Conservation (phyloP, 2,797 vertebrate species). For the Odontamblyopus lacepedii region DNA sequence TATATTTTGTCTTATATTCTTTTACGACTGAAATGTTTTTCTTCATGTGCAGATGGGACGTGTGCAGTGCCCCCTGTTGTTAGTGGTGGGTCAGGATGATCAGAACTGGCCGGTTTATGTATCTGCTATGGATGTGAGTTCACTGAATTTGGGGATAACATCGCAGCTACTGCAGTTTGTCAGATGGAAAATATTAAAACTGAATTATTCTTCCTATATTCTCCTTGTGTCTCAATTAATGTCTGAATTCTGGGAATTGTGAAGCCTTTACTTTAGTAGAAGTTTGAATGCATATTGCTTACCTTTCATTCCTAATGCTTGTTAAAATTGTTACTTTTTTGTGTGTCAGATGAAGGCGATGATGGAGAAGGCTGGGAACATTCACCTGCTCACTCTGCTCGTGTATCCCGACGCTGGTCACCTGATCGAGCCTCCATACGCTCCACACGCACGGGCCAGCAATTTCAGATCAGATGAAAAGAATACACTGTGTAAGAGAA, state of each 20-base stretch:
- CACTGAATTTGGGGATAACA: background rate
- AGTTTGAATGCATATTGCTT: too few relatives aligned
- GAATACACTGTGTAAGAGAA: conserved; percentile 22
- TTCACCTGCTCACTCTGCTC: conserved; percentile 47
- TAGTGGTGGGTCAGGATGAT: conserved; percentile 77
- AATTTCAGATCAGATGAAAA: too few relatives aligned
- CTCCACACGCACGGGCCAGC: background rate
- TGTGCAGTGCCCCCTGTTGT: conserved; percentile 70
- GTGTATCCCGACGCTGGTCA: conserved; percentile 59
- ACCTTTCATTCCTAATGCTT: too few relatives aligned
- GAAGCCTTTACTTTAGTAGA: too few relatives aligned
- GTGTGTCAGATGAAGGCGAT: conserved; percentile 51
- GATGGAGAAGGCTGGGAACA: conserved; percentile 58
- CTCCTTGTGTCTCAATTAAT: too few relatives aligned
- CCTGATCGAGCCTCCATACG: conserved; percentile 38
- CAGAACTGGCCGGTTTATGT: conserved; percentile 71
- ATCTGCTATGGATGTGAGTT: conserved; percentile 75
- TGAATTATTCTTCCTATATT: too few relatives aligned
- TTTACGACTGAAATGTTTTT: background rate
- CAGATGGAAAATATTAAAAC: too few relatives aligned
- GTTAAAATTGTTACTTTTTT: background rate
- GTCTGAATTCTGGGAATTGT: too few relatives aligned
- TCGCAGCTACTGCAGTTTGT: too few relatives aligned
- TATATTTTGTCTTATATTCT: too few relatives aligned
- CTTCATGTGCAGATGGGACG: conserved; percentile 60